These are phyloP conservation scores for Argyresthia goedartella DNA, from an alignment of 2,888 invertebrate species.

Conservation along the genomic window DNA sequence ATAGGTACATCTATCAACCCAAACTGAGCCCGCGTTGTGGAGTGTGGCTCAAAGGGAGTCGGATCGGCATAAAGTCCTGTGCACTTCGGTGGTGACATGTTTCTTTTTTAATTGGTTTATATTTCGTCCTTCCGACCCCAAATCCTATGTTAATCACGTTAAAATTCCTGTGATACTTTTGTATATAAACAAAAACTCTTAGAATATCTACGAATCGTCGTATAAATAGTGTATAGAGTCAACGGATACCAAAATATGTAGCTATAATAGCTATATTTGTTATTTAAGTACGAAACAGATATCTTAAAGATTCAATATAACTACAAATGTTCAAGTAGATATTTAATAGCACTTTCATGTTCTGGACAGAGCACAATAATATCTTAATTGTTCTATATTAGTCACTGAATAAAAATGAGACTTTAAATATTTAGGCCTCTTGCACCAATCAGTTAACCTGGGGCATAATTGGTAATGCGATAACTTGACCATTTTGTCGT, in stretches of 20 bases:
- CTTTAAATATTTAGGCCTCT: too few relatives aligned
- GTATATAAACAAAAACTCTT: slow-evolving; percentile 27
- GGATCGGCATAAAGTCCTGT: too few relatives aligned
- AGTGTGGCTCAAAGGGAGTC: too few relatives aligned
- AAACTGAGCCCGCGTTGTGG: too few relatives aligned
- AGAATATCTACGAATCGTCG: slow-evolving; percentile 11
- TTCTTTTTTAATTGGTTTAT: too few relatives aligned
- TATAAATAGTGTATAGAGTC: not conserved
- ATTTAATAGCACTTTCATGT: not conserved
- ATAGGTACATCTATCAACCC: too few relatives aligned
- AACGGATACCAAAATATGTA: slow-evolving; percentile 3
- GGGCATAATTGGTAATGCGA: too few relatives aligned
- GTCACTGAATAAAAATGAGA: slow-evolving; percentile 1
- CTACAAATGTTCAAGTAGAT: slow-evolving; percentile 7
- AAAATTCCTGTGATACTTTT: slow-evolving; percentile 58
- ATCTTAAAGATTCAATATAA: slow-evolving; percentile 4
- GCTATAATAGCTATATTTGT: slow-evolving; percentile 8
- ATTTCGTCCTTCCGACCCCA: too few relatives aligned
- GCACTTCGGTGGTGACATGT: too few relatives aligned
- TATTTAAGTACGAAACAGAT: slow-evolving; percentile 7
- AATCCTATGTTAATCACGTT: slow-evolving; percentile 15
- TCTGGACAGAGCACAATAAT: too few relatives aligned
- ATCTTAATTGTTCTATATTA: slow-evolving; percentile 4
- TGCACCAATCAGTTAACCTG: too few relatives aligned
- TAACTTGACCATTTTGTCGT: too few relatives aligned